A percentile compares a stretch with the other conserved stretches of the same genome.
phyloP scores from a whole-genome alignment of 2,888 invertebrate genomes.

The Zaprionus obscuricornis region DNA sequence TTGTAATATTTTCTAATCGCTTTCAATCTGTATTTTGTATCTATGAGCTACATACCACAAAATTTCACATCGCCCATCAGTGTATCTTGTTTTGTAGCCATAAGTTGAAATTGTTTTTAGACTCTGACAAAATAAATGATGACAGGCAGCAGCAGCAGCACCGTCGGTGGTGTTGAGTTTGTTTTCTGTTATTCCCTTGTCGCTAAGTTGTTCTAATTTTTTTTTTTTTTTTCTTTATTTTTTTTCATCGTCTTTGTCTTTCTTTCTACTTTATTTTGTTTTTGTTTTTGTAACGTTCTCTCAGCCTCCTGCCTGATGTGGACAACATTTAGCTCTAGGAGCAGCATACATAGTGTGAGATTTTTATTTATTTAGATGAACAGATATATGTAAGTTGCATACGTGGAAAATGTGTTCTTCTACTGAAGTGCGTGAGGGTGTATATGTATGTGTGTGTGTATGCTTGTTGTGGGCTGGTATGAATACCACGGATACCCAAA shows the following conservation, averaged over 20 bases:
- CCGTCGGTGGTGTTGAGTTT: slow-evolving; percentile 46
- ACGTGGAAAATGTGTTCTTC: slow-evolving; percentile 55
- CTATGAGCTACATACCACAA: slow-evolving; percentile 48
- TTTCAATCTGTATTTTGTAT: slow-evolving; percentile 53
- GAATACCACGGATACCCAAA: slow-evolving; percentile 38
- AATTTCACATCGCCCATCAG: slow-evolving; percentile 22
- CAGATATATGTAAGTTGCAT: slow-evolving; percentile 46
- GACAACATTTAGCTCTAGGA: slow-evolving; percentile 15
- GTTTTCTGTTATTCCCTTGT: slow-evolving; percentile 54
- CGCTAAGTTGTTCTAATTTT: slow-evolving; percentile 78
- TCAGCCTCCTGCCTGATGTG: not conserved
- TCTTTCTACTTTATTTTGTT: slow-evolving; percentile 1
- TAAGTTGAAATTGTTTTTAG: slow-evolving; percentile 75
- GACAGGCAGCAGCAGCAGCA: slow-evolving; percentile 66
- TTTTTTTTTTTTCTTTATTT: slow-evolving; percentile 29
- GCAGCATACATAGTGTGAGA: slow-evolving; percentile 50
- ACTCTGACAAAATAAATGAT: slow-evolving; percentile 76
- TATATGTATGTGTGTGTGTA: slow-evolving; percentile 6
- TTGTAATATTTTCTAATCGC: slow-evolving; percentile 3
- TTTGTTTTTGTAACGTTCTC: too few species aligned
- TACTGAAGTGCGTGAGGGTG: slow-evolving; percentile 24
- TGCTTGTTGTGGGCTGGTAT: slow-evolving; percentile 48
- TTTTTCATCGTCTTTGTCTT: slow-evolving; percentile 33
- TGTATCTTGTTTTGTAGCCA: slow-evolving; percentile 73
- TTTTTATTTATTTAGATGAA: slow-evolving; percentile 56